A percentile compares a stretch with the other conserved stretches of the same genome.
Evolutionary conservation across 1,140 invertebrate genomes (phyloP).

Genomic region (Leptinotarsa defecta): DNA sequence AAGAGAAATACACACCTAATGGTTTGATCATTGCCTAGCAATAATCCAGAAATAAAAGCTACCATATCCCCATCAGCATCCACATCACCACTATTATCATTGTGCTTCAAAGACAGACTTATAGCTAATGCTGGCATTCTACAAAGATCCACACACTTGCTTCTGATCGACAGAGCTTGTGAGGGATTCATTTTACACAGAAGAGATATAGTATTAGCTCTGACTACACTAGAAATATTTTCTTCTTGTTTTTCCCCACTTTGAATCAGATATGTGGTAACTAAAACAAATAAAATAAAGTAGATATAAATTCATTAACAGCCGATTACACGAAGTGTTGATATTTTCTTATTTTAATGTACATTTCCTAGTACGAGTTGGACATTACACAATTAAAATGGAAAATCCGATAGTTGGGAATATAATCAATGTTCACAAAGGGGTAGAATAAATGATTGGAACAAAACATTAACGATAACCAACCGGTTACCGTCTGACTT

Average conservation of each 20-base stretch:
- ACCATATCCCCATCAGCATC: conserved; percentile 63
- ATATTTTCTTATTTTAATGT: too few species aligned
- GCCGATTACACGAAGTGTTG: too few species aligned
- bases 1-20: conserved; percentile 60
- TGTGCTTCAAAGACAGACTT: conserved; percentile 71
- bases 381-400: too few species aligned
- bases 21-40: conserved; percentile 88
- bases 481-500: too few species aligned
- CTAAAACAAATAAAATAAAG: conserved; percentile 59
- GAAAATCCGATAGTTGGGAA: too few species aligned
- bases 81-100: conserved; percentile 24
- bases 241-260: conserved; percentile 91
- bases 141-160: conserved; percentile 85
- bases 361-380: too few species aligned
- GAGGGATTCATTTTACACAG: conserved; percentile 90
- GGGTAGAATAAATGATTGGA: too few species aligned
- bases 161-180: conserved; percentile 79
- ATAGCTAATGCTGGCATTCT: conserved; percentile 87
- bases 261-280: conserved; percentile 80
- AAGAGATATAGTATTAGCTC: conserved; percentile 74
- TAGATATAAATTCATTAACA: too few species aligned
- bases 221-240: conserved; percentile 69
- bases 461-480: too few species aligned
- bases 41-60: conserved; percentile 87
- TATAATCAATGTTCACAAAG: too few species aligned